Percentiles rank a stretch among this genome's conserved stretches.
These are phyloP conservation scores for Onychomys torridus DNA, from an alignment of 2,797 vertebrate species.

Conservation along the genomic window DNA sequence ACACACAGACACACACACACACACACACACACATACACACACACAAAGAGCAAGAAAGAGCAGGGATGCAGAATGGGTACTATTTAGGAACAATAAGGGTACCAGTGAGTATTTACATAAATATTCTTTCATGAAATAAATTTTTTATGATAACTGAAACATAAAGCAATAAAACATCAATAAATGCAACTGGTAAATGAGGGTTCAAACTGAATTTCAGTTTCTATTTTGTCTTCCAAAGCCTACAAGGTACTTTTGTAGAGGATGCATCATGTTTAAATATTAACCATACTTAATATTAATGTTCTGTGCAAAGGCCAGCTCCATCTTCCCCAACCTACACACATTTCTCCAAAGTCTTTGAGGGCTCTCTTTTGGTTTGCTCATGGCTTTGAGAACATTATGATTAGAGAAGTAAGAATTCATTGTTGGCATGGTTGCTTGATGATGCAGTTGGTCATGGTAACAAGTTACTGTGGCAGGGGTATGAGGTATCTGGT, in stretches of 20 bases:
- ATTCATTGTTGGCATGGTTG: background rate
- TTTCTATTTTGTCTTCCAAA: background rate
- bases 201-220: background rate
- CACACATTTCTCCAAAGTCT: background rate
- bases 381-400: background rate
- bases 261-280: background rate
- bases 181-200: background rate
- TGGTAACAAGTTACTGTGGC: background rate
- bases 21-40: background rate
- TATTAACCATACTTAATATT: background rate
- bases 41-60: background rate
- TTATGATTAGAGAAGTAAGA: background rate
- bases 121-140: background rate
- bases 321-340: background rate
- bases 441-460: background rate
- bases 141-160: background rate
- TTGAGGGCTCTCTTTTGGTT: background rate
- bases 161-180: background rate
- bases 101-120: background rate
- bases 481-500: background rate
- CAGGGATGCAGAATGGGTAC: background rate
- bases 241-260: too few species aligned
- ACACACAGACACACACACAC: background rate
- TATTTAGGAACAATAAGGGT: background rate
- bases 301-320: background rate